Base-by-base conservation (phyloP, 2,888 invertebrate genomes). In the Ophion obscuratus region DNA sequence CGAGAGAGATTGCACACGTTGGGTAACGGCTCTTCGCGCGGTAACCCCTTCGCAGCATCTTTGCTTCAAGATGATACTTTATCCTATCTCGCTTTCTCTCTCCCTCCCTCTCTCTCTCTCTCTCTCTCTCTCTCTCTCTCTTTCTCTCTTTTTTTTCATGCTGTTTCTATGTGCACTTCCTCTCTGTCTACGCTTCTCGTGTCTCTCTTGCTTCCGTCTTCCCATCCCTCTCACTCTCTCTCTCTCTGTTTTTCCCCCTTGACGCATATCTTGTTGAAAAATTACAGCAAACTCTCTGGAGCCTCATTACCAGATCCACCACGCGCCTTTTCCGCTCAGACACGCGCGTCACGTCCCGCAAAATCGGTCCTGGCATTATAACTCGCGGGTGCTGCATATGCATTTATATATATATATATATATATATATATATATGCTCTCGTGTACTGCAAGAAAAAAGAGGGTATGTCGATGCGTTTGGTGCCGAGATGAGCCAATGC, bases 311-410 rank as follows among this genome's bases (percentile, higher is more conserved):
- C 87, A 88, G 89, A 88, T 88, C 87, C 84, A 89, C 90, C 91
- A 91, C 91, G 91, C 91, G 90, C 90, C 90, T 90, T 88, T 86
- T 84, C 79, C 91, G 90, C 87, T 92, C 91, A 90, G 90, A 92
- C 91, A 91, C 91, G 91, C 92, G 91, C 90, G 90, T 92, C 92
- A 92, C 92, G 91, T 92, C 89, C 89, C 87, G 91, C 88, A 89
- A 92, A 91, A 92, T 92, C 90, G 89, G 81, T 87, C 80, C 88
- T 83, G 85, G 89, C 89, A 91, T 91, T 91, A 90, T 89, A 89
- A 85, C 85, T 84, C 87, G 83, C 87, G 85, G 81, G 84, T 87
- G 80, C 79, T 86, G 84, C 84, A 75, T 76, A 76, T 76, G 86
- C 86, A 83, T 83, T 77, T 36, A 62, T 36, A 61, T 47, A 47